Conservation (phyloP, 2,888 invertebrate genomes). For the Tenthredo notha region DNA sequence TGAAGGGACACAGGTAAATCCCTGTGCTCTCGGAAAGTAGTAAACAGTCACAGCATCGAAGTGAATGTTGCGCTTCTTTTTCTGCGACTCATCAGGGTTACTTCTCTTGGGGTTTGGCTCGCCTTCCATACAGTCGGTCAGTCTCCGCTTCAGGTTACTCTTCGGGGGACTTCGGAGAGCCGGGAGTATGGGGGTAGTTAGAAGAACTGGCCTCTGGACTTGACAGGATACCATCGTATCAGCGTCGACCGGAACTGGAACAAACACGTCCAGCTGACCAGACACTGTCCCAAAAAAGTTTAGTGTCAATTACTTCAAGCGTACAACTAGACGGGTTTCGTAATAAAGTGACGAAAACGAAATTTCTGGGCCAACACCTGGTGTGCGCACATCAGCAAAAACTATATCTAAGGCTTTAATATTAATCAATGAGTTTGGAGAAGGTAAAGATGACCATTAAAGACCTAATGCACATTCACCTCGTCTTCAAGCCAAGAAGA, state of each 20-base stretch:
- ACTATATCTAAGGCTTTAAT: not conserved
- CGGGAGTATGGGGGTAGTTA: slow-evolving; percentile 58
- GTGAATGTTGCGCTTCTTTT: slow-evolving; percentile 89
- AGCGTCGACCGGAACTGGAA: slow-evolving; percentile 59
- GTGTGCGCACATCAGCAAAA: not conserved
- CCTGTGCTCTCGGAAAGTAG: slow-evolving; percentile 96
- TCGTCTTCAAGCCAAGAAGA: not conserved
- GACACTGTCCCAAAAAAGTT: not conserved
- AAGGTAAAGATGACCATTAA: not conserved
- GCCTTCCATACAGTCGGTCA: slow-evolving; percentile 74
- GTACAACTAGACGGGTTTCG: not conserved
- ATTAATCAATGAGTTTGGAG: not conserved
- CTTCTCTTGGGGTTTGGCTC: slow-evolving; percentile 72
- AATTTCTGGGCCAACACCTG: too few species aligned
- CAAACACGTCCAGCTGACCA: slow-evolving; percentile 65
- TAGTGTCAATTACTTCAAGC: not conserved
- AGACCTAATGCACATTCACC: not conserved
- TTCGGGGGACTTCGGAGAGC: slow-evolving; percentile 76
- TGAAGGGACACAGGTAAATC: slow-evolving; percentile 94
- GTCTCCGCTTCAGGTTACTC: slow-evolving; percentile 87
- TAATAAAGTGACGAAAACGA: not conserved
- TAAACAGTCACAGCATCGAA: slow-evolving; percentile 96
- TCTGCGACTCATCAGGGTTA: slow-evolving; percentile 80
- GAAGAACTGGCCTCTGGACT: slow-evolving; percentile 60
- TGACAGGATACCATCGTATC: slow-evolving; percentile 38